Conservation (phyloP, 1,140 invertebrate genomes). For the Anastrepha ludens region DNA sequence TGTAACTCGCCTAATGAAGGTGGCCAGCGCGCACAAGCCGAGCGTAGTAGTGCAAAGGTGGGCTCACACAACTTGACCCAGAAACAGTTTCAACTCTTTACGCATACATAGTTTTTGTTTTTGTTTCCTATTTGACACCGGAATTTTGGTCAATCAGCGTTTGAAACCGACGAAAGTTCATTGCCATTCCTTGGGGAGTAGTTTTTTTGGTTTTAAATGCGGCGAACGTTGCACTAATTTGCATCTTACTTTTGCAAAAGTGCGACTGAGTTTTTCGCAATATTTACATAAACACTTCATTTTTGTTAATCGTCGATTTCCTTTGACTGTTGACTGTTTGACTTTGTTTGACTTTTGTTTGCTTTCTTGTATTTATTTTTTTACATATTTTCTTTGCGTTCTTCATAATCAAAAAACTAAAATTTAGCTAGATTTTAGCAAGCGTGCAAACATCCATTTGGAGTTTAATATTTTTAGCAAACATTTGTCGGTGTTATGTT, state of each 20-base stretch:
- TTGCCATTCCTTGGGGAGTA: not conserved
- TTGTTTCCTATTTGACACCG: not conserved
- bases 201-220: not conserved
- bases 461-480: not conserved
- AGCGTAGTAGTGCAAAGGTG: not conserved
- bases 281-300: no score
- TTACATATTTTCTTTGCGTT: no score
- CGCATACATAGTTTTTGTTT: not conserved
- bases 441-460: not conserved
- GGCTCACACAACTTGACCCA: constrained; percentile 1
- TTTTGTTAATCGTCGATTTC: no score
- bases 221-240: not conserved
- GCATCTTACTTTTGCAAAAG: no score
- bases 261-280: no score
- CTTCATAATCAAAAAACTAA: not conserved
- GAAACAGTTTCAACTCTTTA: constrained; percentile 9
- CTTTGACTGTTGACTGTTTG: no score
- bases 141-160: not conserved
- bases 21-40: no score
- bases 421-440: not conserved
- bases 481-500: not conserved
- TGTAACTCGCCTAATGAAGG: no score
- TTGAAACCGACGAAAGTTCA: not conserved
- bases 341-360: no score
- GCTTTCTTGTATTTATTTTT: no score